Percentiles rank a stretch among this genome's conserved stretches.
Evolutionary conservation across 2,888 invertebrate species (phyloP).

Genomic region (Oasisia sp.): DNA sequence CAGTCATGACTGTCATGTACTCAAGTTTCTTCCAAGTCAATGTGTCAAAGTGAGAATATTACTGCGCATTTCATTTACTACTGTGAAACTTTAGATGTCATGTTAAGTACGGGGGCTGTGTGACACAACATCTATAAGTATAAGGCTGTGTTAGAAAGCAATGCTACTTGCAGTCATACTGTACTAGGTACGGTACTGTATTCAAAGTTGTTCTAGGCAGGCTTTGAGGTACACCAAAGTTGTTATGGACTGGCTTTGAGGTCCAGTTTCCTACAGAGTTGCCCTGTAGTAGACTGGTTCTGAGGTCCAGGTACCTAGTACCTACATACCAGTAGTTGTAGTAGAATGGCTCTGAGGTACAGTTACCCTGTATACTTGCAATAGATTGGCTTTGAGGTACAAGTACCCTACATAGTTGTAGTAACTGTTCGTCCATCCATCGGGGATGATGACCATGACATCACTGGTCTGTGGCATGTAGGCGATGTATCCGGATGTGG

Average conservation of each 20-base stretch:
- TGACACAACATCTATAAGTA: background rate
- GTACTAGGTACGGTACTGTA: no score
- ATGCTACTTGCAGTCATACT: no score
- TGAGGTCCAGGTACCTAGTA: background rate
- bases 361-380: no score
- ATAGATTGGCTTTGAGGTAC: no score
- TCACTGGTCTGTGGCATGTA: no score
- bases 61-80: background rate
- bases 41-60: background rate
- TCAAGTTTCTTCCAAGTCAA: background rate
- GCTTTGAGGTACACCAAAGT: background rate
- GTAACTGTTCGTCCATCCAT: background rate
- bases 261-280: background rate
- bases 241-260: background rate
- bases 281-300: background rate
- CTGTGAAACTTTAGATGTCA: background rate
- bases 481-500: no score
- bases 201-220: background rate
- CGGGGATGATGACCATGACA: no score
- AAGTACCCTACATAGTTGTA: background rate
- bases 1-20: background rate
- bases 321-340: background rate
- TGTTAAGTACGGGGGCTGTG: background rate
- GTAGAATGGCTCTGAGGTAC: no score
- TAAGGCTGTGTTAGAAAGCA: no score